Evolutionary conservation across 2,888 invertebrate genomes (phyloP), one percentile per base, ranked within the genome.

Genomic region (Dromius quadrimaculatus): DNA sequence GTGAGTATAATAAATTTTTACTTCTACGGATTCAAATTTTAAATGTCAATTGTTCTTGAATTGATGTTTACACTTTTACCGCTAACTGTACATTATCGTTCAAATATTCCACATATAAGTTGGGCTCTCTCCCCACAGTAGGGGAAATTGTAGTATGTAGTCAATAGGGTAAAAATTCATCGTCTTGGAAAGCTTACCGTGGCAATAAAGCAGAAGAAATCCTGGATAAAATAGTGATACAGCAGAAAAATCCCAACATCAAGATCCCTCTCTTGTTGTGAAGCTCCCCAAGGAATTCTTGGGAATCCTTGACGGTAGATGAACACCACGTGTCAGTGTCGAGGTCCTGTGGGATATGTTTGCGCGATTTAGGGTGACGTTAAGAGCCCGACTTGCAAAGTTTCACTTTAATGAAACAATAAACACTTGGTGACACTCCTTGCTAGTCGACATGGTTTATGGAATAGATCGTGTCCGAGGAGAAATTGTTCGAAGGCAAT

Each of bases 351-450:
- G 64, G 64, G 64, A 64, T 17, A 15, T 34, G 34, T 64, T 47
- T 8, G 28, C 19, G 34, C 64, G 64, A 64, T 64, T 64, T 64
- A 64, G 64, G 64, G 45, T 11, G 45, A 64, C 45, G 34, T 45
- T 64, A 45, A 64, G 32, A 23, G 45, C 59, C 34, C 20, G 47
- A 64, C 64, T 28, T 64, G 45, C 64, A 34, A 64, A 64, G 43
- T 64, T 64, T 64, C 64, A 64, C 43, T 64, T 47, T 64, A 64
- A 64, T 64, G 45, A 64, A 64, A 64, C 64, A 45, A 64, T 64
- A 64, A 64, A 64, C 64, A 64, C 64, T 64, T 64, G 64, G 28
- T 22, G 43, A 62, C 43, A 28, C 28, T 61, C 28, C 9, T 2
- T 13, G 15, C 28, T 54, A 50, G 23, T 50, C 47, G 23, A 23